phyloP scores from a whole-genome alignment of 2,113 vertebrate species.

The Anhinga anhinga region DNA sequence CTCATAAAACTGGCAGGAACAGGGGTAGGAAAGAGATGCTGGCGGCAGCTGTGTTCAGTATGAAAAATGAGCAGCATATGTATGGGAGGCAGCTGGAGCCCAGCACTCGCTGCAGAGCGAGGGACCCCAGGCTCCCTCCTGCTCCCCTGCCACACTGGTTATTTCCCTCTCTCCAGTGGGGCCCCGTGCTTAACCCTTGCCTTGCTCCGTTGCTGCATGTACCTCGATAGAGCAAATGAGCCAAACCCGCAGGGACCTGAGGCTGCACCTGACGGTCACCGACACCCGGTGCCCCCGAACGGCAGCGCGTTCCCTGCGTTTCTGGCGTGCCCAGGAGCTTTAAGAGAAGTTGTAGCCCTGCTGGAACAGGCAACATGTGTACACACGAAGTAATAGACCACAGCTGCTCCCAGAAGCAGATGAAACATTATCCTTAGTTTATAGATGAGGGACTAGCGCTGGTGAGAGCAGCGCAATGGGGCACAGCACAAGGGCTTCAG shows the following conservation, averaged over 20 bases:
- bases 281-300: accelerated
- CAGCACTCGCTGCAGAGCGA: not conserved
- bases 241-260: accelerated
- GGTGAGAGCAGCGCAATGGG: accelerated
- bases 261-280: not conserved
- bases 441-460: accelerated
- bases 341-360: not conserved
- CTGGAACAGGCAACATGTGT: not conserved
- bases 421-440: not conserved
- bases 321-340: not conserved
- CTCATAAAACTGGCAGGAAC: conserved; percentile 60
- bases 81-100: conserved; percentile 37
- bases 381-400: not conserved
- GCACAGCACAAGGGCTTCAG: not conserved
- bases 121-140: not conserved
- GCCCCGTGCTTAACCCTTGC: conserved; percentile 5
- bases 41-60: conserved; percentile 53
- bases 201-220: accelerated
- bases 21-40: conserved; percentile 52
- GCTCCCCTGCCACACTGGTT: not conserved
- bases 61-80: conserved; percentile 70
- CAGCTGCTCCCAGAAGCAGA: not conserved
- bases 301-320: accelerated
- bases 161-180: not conserved
- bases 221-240: accelerated